Conservation (phyloP, 2,797 vertebrate genomes). For the Hirundo rustica region DNA sequence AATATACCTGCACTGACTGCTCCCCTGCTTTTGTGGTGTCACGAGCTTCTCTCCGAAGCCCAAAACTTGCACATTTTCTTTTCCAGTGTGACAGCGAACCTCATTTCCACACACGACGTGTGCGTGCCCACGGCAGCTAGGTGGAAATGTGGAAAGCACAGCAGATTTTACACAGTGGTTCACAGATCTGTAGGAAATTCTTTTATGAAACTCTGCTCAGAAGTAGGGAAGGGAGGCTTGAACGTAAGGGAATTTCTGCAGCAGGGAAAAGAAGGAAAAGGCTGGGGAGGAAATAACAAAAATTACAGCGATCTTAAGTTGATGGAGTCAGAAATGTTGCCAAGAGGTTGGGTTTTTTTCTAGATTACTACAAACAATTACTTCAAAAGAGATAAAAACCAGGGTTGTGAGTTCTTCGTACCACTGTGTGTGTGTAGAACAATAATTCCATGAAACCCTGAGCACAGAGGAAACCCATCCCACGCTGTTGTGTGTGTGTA, state of each 20-base stretch:
- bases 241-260: neutral
- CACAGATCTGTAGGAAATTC: neutral
- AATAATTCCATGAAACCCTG: neutral
- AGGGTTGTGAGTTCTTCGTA: neutral
- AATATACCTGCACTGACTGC: fast-evolving
- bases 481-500: neutral
- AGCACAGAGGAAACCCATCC: neutral
- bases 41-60: neutral
- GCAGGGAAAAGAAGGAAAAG: neutral
- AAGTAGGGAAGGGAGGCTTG: neutral
- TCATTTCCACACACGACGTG: too few relatives aligned
- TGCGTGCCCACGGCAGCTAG: fast-evolving
- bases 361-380: neutral
- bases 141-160: neutral
- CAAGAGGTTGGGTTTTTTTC: neutral
- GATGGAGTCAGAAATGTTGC: neutral
- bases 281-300: neutral
- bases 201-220: neutral
- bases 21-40: neutral
- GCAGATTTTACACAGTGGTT: neutral
- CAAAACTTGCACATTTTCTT: neutral
- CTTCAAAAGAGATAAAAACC: neutral
- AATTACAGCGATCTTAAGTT: neutral
- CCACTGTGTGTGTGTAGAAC: neutral
- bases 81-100: neutral